Percentiles rank a stretch among this genome's conserved stretches.
Conservation (phyloP, 2,113 vertebrate species). For the Brachypteracias leptosomus region DNA sequence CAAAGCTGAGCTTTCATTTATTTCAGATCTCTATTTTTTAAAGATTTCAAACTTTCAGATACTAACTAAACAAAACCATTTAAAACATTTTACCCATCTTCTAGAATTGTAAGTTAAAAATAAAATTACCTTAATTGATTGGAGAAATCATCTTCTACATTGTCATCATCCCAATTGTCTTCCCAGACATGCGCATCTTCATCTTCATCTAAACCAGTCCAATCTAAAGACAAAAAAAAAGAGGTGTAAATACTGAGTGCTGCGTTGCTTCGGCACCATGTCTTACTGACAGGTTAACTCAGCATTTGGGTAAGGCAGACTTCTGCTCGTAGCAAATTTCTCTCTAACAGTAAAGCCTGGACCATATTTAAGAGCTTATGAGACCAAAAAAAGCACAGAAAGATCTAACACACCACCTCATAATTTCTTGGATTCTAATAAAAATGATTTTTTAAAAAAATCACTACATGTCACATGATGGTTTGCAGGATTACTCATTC, state of each 20-base stretch:
- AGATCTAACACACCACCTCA: neutral
- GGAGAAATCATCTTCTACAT: conserved; percentile 98
- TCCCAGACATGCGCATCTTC: conserved; percentile 99
- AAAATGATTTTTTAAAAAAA: neutral
- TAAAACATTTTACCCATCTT: neutral
- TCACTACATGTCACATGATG: neutral
- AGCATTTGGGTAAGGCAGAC: neutral
- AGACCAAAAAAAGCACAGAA: neutral
- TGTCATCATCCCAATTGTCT: conserved; percentile 99
- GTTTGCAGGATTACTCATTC: neutral
- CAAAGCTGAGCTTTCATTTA: neutral
- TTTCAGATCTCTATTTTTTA: neutral
- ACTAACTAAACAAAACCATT: neutral
- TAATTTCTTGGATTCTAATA: neutral
- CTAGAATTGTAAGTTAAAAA: neutral
- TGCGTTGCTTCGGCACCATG: neutral
- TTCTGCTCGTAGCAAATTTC: neutral
- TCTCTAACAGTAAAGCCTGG: neutral
- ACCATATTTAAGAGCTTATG: neutral
- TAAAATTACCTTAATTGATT: conserved; percentile 90
- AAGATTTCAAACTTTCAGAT: neutral
- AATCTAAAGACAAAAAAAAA: conserved; percentile 79
- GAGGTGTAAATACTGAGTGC: neutral
- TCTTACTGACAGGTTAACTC: neutral
- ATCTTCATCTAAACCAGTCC: conserved; percentile 97